Percentiles rank a stretch among this genome's conserved stretches.
phyloP scores from a whole-genome alignment of 2,113 vertebrate genomes.

The Neolamprologus ventralis region DNA sequence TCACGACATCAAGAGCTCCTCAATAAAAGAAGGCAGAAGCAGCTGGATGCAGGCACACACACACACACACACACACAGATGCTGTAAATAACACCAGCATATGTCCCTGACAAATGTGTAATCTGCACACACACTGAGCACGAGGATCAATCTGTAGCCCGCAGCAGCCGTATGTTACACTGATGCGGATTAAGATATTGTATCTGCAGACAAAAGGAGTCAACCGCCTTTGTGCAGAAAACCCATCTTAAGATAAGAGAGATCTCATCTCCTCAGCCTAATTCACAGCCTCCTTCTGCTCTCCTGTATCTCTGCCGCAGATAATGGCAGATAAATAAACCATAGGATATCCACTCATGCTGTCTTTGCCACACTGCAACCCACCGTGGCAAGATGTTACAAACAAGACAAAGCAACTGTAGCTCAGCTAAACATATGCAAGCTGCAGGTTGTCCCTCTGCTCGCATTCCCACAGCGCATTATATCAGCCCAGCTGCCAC shows the following conservation, averaged over 20 bases:
- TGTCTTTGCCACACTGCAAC: neutral
- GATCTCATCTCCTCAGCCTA: neutral
- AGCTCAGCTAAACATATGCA: neutral
- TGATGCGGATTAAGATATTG: constrained; percentile 18
- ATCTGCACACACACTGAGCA: neutral
- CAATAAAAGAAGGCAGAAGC: neutral
- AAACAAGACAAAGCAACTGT: neutral
- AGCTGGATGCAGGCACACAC: neutral
- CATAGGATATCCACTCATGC: neutral
- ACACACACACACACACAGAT: neutral
- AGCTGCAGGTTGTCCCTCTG: neutral
- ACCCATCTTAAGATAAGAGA: constrained; percentile 4
- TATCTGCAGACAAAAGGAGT: constrained; percentile 42
- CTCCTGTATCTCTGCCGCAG: neutral
- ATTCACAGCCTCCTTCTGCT: neutral
- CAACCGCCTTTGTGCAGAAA: neutral
- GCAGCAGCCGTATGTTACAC: neutral
- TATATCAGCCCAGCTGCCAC: neutral
- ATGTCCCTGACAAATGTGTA: neutral
- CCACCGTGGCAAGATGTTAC: neutral
- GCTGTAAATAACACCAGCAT: constrained; percentile 19
- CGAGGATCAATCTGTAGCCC: neutral
- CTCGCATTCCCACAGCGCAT: neutral
- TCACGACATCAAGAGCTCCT: neutral
- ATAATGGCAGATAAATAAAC: constrained; percentile 4